Evolutionary conservation across 2,888 invertebrate genomes (phyloP), one percentile per base, ranked within the genome.

Genomic region (Nymphalis polychloros): DNA sequence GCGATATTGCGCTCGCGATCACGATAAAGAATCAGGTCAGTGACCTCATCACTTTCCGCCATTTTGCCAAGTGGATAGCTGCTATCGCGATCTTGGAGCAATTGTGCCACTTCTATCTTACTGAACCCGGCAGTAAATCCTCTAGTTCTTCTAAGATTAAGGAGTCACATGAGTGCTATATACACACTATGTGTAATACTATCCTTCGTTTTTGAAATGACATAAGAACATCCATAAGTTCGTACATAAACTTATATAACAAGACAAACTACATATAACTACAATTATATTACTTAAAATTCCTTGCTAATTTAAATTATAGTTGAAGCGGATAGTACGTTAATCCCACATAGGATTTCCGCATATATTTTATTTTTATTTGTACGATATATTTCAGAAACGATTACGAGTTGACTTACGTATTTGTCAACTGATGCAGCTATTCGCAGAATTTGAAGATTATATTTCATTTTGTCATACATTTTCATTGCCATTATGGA

Each of bases 141-240:
- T n/a, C 95, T 87, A 7, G 96, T 95, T 0, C 98, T 98, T n/a
- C 98, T 98, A 8, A 98, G 98, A 89, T 97, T 98, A 0, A 98
- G 96, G 94, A 87, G 98, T 98, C 0, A 97, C 97, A 52, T 98
- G 93, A 0, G 98, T 96, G 73, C 95, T 94, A 57, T 41, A 19
- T 19, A 41, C 35, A 8, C 5, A 57, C n/a, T 57, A 19, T 35
- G 4, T 57, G 19, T 41, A 16, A 35, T 19, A 19, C 35, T 19
- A 8, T 41, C 17, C 31, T 6, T n/a, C 17, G 53, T 16, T 55
- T 2, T 55, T n/a, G n/a, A 55, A 50, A 55, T 55, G 27, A 55
- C n/a, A 2, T 55, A 17, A 20, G 31, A 7, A 13, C 31, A 31
- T 53, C 31, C 8, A 31, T 41, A 13, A 4, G 41, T 41, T 41